Evolutionary conservation across 1,140 invertebrate genomes (phyloP).

Genomic region (Tetragnatha versicolor): DNA sequence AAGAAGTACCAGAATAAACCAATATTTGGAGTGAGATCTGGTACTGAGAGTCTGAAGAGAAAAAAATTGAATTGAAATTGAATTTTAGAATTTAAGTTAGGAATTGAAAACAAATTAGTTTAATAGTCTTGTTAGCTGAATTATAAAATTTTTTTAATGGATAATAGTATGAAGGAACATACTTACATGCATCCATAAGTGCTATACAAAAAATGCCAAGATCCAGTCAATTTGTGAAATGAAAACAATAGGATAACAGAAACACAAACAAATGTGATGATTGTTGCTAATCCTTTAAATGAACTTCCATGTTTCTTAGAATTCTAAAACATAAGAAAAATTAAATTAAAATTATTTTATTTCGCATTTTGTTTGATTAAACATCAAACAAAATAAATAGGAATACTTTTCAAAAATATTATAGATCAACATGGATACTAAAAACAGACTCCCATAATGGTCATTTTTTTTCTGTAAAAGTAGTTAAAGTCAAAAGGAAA

Average conservation of each 20-base stretch:
- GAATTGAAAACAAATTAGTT: background rate
- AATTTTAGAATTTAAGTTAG: conserved; percentile 1
- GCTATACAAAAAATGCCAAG: conserved; percentile 77
- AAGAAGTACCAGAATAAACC: conserved; percentile 99
- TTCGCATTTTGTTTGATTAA: too few species aligned
- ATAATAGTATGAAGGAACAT: conserved; percentile 1
- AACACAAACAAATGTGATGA: conserved; percentile 58
- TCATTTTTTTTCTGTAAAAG: too few species aligned
- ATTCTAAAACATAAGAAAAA: too few species aligned
- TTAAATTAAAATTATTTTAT: too few species aligned
- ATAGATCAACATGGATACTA: too few species aligned
- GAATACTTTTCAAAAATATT: too few species aligned
- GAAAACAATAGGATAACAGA: conserved; percentile 61
- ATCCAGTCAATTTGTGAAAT: conserved; percentile 68
- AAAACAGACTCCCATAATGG: too few species aligned
- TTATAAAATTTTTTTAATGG: too few species aligned
- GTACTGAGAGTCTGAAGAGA: conserved; percentile 71
- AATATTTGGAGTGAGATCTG: conserved; percentile 95
- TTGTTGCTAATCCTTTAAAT: conserved; percentile 53
- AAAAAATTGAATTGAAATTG: conserved; percentile 5
- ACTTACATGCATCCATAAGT: conserved; percentile 86
- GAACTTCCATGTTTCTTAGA: conserved; percentile 12
- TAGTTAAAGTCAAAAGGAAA: too few species aligned
- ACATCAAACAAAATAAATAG: too few species aligned
- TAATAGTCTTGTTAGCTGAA: background rate